A percentile compares a stretch with the other conserved stretches of the same genome.
Conservation (phyloP, 1,140 invertebrate species). For the Heliconius congener region DNA sequence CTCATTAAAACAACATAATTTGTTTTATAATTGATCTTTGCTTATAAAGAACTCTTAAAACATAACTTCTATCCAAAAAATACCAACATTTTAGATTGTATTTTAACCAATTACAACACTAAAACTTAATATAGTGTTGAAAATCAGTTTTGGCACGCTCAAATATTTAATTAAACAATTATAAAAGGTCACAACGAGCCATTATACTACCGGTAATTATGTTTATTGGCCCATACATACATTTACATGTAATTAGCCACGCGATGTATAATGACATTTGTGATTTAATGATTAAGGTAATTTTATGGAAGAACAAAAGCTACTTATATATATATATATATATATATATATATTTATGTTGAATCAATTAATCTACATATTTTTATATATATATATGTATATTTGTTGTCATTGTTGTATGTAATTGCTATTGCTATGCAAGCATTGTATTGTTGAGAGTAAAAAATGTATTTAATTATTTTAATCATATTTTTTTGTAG, state of each 20-base stretch:
- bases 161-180: background rate
- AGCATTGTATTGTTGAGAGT: no score
- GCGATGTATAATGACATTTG: background rate
- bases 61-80: no score
- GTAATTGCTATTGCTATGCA: background rate
- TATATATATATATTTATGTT: background rate
- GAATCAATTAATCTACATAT: background rate
- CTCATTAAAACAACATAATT: no score
- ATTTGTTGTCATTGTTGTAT: background rate
- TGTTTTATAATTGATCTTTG: no score
- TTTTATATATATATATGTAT: background rate
- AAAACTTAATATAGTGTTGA: background rate
- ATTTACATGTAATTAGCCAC: slow-evolving; percentile 6
- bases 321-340: background rate
- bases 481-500: no score
- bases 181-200: background rate
- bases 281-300: background rate
- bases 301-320: background rate
- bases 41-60: no score
- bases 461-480: no score
- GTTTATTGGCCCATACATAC: background rate
- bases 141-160: background rate
- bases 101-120: background rate
- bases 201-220: background rate
- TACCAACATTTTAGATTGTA: background rate